These are phyloP conservation scores for Acrocyrtus sp. DNA, from an alignment of 2,888 invertebrate species.

Conservation along the genomic window DNA sequence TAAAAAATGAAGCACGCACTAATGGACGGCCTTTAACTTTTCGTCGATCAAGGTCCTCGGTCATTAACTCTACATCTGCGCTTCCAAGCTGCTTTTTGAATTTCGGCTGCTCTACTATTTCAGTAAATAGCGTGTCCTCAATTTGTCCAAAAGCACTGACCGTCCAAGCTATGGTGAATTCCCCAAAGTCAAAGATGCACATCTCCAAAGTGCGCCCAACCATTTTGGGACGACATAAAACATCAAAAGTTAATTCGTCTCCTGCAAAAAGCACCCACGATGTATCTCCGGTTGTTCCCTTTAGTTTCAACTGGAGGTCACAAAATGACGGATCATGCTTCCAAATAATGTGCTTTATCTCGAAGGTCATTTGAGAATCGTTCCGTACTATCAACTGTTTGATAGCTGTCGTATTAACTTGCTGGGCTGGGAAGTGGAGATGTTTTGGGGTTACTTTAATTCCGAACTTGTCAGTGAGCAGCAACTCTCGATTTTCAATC, in stretches of 20 bases:
- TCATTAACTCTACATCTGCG: constrained; percentile 32
- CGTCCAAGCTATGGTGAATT: constrained; percentile 58
- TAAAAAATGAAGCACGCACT: constrained; percentile 72
- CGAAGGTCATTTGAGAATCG: background rate
- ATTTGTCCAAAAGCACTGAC: too few species aligned
- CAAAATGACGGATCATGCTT: background rate
- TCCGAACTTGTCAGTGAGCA: background rate
- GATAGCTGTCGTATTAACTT: background rate
- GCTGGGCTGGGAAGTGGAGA: background rate
- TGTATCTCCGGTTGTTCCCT: background rate
- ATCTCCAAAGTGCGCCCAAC: constrained; percentile 74
- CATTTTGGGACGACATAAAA: constrained; percentile 72
- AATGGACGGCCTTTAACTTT: constrained; percentile 71
- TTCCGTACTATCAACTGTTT: background rate
- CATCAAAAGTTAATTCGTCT: constrained; percentile 67
- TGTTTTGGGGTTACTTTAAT: background rate
- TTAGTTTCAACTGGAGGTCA: background rate
- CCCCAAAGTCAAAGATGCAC: constrained; percentile 72
- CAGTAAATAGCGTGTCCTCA: too few species aligned
- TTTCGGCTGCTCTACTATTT: background rate
- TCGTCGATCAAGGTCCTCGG: constrained; percentile 40
- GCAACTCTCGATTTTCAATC: too few species aligned
- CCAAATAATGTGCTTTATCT: background rate
- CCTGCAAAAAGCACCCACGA: constrained; percentile 67
- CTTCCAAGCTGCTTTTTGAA: constrained; percentile 32